Evolutionary conservation across 1,140 invertebrate species (phyloP), one percentile per base, ranked within the genome.

Genomic region (Drosophila persimilis): DNA sequence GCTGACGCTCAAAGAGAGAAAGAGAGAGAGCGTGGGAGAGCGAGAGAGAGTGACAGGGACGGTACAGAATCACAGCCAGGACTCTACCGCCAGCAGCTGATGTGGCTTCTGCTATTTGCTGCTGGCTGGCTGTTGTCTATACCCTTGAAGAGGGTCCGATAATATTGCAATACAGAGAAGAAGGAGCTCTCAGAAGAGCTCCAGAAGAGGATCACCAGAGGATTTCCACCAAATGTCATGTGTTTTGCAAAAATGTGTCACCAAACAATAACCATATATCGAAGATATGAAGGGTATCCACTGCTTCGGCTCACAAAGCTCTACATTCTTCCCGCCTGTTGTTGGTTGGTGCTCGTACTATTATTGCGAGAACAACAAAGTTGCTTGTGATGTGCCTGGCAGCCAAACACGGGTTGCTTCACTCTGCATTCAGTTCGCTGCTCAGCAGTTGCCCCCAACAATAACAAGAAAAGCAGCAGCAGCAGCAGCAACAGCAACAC

Each of bases 311-410:
- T 4, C 35, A 39, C 35, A 24, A 24, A 5, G 24, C 15, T 47
- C 59, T 63, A 35, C 69, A 57, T 69, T 43, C 62, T 65, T 48
- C 79, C 76, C 48, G 57, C 51, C 22, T 39, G 35, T 39, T 39
- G 35, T 39, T 13, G 11, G 3, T 66, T 67, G 67, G 67, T 61
- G 73, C 73, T 77, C 73, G 69, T 73, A 76, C 75, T 76, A 61
- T n/a, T 45, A 61, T 62, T 65, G 43, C 53, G 70, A 24, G 64
- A 77, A 59, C 52, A 78, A 77, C 70, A 77, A 85, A 61, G 73
- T 80, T 86, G 81, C 81, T 85, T 86, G 61, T 85, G 81, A 85
- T 81, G 81, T 85, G 81, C 81, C 81, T 86, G 81, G 69, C 77
- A 86, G 81, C 81, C 80, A 84, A 84, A 84, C 71, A 84, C 64